These are phyloP conservation scores for Serinus canaria DNA, from an alignment of 2,113 vertebrate species.

Conservation along the genomic window DNA sequence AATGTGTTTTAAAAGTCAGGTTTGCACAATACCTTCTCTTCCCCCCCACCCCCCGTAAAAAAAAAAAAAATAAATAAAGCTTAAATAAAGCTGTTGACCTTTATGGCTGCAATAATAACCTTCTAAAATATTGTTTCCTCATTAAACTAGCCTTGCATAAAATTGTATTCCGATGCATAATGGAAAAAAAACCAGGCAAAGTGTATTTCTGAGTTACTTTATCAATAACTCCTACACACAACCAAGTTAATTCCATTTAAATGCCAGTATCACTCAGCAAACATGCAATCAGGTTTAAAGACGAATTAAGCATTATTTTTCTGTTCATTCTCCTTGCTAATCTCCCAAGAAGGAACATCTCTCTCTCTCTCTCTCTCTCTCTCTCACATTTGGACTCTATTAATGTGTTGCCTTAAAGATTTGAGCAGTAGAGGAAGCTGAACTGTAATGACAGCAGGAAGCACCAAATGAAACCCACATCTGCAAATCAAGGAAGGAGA, in stretches of 20 bases:
- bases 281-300: slow-evolving; percentile 36
- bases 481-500: background rate
- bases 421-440: background rate
- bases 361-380: background rate
- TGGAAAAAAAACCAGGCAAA: slow-evolving; percentile 32
- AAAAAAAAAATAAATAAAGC: slow-evolving; percentile 15
- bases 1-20: background rate
- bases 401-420: background rate
- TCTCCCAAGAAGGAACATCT: slow-evolving; percentile 3
- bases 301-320: slow-evolving; percentile 57
- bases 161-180: slow-evolving; percentile 39
- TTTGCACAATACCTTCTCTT: background rate
- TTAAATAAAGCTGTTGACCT: slow-evolving; percentile 48
- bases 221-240: slow-evolving; percentile 38
- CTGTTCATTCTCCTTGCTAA: slow-evolving; percentile 13
- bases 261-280: slow-evolving; percentile 22
- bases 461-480: background rate
- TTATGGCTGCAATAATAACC: slow-evolving; percentile 29
- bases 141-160: slow-evolving; percentile 63
- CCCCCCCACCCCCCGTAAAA: fast-evolving
- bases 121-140: slow-evolving; percentile 55
- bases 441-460: background rate
- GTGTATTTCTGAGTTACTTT: slow-evolving; percentile 26
- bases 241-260: slow-evolving; percentile 42
- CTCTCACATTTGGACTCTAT: background rate